Percentiles rank a stretch among this genome's conserved stretches.
These are phyloP conservation scores for Acanthis flammea DNA, from an alignment of 2,797 vertebrate genomes.

Conservation along the genomic window DNA sequence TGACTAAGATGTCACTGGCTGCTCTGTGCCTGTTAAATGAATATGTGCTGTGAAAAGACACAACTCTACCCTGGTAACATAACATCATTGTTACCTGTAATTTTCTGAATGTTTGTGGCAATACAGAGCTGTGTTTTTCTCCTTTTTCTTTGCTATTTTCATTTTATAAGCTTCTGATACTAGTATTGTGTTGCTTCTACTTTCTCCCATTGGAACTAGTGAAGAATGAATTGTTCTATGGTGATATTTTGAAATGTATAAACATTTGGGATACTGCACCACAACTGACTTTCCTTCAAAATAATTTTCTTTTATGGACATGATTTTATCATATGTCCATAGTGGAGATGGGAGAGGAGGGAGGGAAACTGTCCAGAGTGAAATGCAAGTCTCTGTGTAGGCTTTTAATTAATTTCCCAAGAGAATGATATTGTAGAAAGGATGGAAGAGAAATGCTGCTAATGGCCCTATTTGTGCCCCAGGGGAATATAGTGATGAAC, in stretches of 20 bases:
- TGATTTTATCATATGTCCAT: background rate
- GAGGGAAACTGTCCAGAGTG: background rate
- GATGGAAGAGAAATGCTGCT: background rate
- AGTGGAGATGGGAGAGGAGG: background rate
- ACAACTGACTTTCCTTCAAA: background rate
- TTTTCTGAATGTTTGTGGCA: background rate
- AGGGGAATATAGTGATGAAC: background rate
- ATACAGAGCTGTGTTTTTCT: background rate
- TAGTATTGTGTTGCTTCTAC: background rate
- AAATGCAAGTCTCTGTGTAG: background rate
- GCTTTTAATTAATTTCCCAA: constrained; percentile 32
- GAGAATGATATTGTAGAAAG: background rate
- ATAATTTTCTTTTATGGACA: background rate
- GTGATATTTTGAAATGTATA: background rate
- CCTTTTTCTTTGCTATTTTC: background rate
- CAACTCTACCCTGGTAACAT: background rate
- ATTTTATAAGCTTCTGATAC: background rate
- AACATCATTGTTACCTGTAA: background rate
- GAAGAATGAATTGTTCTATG: background rate
- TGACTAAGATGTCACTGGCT: background rate
- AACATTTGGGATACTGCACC: background rate
- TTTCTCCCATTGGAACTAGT: background rate
- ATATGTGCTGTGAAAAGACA: background rate
- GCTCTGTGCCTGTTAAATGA: background rate
- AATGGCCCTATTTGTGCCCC: background rate